Evolutionary conservation across 2,888 invertebrate genomes (phyloP).

Genomic region (Chalcis sispes): DNA sequence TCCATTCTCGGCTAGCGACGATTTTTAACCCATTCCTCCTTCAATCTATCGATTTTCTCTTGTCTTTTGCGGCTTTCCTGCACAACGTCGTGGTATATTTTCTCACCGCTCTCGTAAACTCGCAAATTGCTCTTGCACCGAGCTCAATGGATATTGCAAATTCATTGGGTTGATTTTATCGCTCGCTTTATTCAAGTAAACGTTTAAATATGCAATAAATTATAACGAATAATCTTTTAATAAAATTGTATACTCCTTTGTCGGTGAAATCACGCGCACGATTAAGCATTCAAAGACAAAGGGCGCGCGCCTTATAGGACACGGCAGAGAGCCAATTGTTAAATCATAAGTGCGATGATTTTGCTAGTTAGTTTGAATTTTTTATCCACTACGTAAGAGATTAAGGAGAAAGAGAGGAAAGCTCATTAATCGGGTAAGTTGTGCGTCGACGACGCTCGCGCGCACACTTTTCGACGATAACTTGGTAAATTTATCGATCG

Average conservation of each 20-base stretch:
- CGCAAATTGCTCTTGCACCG: neutral
- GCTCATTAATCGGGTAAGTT: slow-evolving; percentile 50
- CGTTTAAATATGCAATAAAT: too few relatives aligned
- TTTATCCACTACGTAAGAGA: neutral
- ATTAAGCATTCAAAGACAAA: slow-evolving; percentile 16
- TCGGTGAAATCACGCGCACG: too few relatives aligned
- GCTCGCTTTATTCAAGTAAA: too few relatives aligned
- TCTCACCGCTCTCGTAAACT: neutral
- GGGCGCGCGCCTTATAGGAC: neutral
- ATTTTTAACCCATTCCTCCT: too few relatives aligned
- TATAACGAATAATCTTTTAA: too few relatives aligned
- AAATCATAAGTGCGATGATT: slow-evolving; percentile 44
- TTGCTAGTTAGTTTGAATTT: neutral
- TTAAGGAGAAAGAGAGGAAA: neutral
- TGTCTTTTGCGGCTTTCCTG: neutral
- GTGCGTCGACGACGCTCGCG: neutral
- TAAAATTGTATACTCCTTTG: too few relatives aligned
- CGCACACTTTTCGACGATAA: slow-evolving; percentile 36
- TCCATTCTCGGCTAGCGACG: slow-evolving; percentile 5
- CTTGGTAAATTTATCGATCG: slow-evolving; percentile 48
- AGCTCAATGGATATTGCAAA: slow-evolving; percentile 6
- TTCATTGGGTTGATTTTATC: too few relatives aligned
- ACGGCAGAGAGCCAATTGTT: neutral
- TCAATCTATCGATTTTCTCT: slow-evolving; percentile 28
- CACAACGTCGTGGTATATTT: neutral